Percentiles rank a stretch among this genome's conserved stretches.
Evolutionary conservation across 2,113 vertebrate genomes (phyloP).

Genomic region (Sceloporus tristichus): DNA sequence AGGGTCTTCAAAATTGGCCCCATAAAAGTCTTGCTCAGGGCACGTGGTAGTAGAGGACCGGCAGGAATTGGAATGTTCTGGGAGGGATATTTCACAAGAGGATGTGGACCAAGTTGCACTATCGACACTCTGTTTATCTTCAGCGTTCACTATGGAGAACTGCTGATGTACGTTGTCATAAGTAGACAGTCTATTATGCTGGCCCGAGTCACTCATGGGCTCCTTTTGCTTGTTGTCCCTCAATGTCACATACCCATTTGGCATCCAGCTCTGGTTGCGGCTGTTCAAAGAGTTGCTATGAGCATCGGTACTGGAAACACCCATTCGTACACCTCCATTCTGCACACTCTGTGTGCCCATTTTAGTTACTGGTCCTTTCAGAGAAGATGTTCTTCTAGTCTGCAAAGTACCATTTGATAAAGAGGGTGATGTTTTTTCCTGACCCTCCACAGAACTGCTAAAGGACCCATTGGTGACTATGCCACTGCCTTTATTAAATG

Average conservation of each 20-base stretch:
- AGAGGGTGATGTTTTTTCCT: constrained; percentile 84
- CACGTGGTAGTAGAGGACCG: constrained; percentile 97
- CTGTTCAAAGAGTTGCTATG: constrained; percentile 77
- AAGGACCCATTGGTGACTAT: constrained; percentile 98
- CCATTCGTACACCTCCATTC: constrained; percentile 85
- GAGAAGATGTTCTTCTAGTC: constrained; percentile 80
- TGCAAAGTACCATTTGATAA: constrained; percentile 81
- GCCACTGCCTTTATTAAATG: constrained; percentile 95
- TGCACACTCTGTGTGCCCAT: constrained; percentile 92
- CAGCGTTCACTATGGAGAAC: constrained; percentile 83
- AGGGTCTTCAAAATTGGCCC: constrained; percentile 86
- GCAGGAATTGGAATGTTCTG: constrained; percentile 93
- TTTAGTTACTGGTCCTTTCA: constrained; percentile 90
- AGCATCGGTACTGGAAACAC: constrained; percentile 82
- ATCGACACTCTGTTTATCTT: constrained; percentile 97
- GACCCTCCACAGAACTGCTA: constrained; percentile 86
- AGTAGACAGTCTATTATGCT: constrained; percentile 94
- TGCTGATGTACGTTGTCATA: constrained; percentile 97
- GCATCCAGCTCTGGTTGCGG: constrained; percentile 82
- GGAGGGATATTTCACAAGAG: constrained; percentile 96
- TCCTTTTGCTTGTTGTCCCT: constrained; percentile 89
- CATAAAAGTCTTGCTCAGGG: constrained; percentile 93
- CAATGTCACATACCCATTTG: constrained; percentile 88
- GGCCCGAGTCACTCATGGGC: constrained; percentile 70
- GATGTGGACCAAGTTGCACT: constrained; percentile 99